Conservation (phyloP, 1,140 invertebrate genomes). For the Arctopsyche grandis region DNA sequence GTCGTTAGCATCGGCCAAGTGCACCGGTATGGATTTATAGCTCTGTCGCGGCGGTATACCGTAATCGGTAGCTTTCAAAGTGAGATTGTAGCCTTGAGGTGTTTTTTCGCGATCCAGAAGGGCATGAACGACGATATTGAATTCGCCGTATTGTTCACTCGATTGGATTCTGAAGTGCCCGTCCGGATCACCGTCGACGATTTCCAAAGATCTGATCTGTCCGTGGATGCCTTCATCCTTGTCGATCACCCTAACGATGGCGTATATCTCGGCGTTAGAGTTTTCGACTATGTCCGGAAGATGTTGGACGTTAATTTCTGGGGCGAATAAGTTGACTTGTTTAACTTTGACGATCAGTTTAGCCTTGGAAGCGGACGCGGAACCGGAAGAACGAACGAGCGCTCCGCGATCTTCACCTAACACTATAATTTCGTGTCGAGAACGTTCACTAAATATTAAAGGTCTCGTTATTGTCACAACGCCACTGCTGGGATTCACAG, state of each 20-base stretch:
- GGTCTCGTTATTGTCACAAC: slow-evolving; percentile 85
- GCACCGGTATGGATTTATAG: slow-evolving; percentile 79
- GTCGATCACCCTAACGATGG: slow-evolving; percentile 87
- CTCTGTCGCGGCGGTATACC: slow-evolving; percentile 81
- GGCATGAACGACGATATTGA: slow-evolving; percentile 80
- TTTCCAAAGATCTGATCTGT: slow-evolving; percentile 83
- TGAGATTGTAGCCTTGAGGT: slow-evolving; percentile 86
- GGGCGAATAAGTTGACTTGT: slow-evolving; percentile 87
- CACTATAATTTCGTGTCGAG: slow-evolving; percentile 80
- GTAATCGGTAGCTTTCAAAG: slow-evolving; percentile 83
- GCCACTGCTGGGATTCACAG: slow-evolving; percentile 92
- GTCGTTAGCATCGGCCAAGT: slow-evolving; percentile 84
- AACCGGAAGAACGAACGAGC: slow-evolving; percentile 69
- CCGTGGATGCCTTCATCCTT: slow-evolving; percentile 86
- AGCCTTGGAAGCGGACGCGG: slow-evolving; percentile 74
- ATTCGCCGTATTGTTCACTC: slow-evolving; percentile 72
- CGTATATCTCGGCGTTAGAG: slow-evolving; percentile 87
- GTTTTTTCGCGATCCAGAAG: slow-evolving; percentile 80
- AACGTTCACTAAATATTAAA: slow-evolving; percentile 75
- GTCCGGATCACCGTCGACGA: slow-evolving; percentile 88
- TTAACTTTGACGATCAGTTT: slow-evolving; percentile 80
- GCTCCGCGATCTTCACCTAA: slow-evolving; percentile 85
- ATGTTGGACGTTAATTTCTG: slow-evolving; percentile 82
- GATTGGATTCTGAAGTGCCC: slow-evolving; percentile 83
- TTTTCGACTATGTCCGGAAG: slow-evolving; percentile 86